These are phyloP conservation scores for Brachionus manjavacas DNA, from an alignment of 1,140 invertebrate genomes.

Conservation along the genomic window DNA sequence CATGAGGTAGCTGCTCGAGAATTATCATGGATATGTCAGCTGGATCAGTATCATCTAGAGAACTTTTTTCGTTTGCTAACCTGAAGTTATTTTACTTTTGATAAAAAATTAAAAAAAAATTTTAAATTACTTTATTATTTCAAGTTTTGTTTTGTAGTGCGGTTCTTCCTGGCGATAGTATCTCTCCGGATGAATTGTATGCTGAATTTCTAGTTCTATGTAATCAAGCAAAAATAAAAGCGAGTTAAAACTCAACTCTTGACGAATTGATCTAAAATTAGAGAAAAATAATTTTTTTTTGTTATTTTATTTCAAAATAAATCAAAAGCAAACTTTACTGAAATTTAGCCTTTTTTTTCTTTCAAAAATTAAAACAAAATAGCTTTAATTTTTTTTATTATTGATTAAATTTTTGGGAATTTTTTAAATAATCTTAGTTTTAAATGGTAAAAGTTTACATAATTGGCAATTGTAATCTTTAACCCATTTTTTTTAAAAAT, in stretches of 20 bases:
- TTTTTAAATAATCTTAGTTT: too few relatives aligned
- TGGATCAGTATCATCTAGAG: slow-evolving; percentile 46
- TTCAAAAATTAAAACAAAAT: too few relatives aligned
- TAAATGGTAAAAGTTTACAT: too few relatives aligned
- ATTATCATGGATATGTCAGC: slow-evolving; percentile 50
- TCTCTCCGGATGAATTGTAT: slow-evolving; percentile 38
- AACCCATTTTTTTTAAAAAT: too few relatives aligned
- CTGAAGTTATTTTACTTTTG: slow-evolving; percentile 43
- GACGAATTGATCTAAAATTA: neutral
- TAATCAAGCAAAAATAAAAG: slow-evolving; percentile 34
- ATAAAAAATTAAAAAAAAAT: neutral
- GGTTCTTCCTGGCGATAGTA: slow-evolving; percentile 26
- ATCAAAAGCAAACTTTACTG: too few relatives aligned
- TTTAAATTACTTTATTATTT: slow-evolving; percentile 32
- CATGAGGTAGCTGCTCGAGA: slow-evolving; percentile 49
- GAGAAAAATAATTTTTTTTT: neutral
- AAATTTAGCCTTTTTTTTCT: too few relatives aligned
- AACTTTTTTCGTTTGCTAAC: slow-evolving; percentile 47
- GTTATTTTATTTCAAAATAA: too few relatives aligned
- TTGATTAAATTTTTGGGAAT: too few relatives aligned
- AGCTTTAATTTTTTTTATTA: too few relatives aligned
- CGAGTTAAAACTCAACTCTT: neutral
- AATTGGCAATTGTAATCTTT: too few relatives aligned
- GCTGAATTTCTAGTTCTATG: slow-evolving; percentile 22
- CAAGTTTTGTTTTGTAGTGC: slow-evolving; percentile 18